phyloP scores from a whole-genome alignment of 2,888 invertebrate species.

The Dilophus febrilis region DNA sequence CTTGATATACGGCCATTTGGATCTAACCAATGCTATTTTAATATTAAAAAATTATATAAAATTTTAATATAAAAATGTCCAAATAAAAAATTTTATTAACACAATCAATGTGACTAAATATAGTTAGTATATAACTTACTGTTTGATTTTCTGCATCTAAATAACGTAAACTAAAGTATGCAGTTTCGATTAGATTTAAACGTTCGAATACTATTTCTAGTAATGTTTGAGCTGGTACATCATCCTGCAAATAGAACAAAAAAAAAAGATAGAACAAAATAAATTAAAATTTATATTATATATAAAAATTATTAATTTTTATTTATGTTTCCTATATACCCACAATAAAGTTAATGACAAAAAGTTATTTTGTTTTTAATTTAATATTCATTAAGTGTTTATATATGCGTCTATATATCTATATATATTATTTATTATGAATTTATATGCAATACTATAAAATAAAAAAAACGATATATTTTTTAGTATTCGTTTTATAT shows the following conservation, averaged over 20 bases:
- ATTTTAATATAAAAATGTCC: not conserved
- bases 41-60: not conserved
- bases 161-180: slow-evolving; percentile 89
- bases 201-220: slow-evolving; percentile 85
- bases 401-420: no score
- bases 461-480: no score
- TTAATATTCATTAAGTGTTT: no score
- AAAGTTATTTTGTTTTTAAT: no score
- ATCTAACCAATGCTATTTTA: slow-evolving; percentile 81
- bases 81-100: not conserved
- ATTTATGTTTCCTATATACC: no score
- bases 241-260: slow-evolving; percentile 51
- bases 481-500: no score
- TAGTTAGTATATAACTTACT: slow-evolving; percentile 37
- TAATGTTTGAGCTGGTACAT: slow-evolving; percentile 74
- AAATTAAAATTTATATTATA: no score
- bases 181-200: slow-evolving; percentile 85
- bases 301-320: no score
- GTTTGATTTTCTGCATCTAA: slow-evolving; percentile 87
- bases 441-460: no score
- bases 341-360: no score
- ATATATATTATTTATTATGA: no score
- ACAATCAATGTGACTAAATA: not conserved
- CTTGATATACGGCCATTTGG: slow-evolving; percentile 73
- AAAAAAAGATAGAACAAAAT: slow-evolving; percentile 6